Percentiles rank a stretch among this genome's conserved stretches.
phyloP scores from a whole-genome alignment of 2,113 vertebrate species.

The Indicator maculatus region DNA sequence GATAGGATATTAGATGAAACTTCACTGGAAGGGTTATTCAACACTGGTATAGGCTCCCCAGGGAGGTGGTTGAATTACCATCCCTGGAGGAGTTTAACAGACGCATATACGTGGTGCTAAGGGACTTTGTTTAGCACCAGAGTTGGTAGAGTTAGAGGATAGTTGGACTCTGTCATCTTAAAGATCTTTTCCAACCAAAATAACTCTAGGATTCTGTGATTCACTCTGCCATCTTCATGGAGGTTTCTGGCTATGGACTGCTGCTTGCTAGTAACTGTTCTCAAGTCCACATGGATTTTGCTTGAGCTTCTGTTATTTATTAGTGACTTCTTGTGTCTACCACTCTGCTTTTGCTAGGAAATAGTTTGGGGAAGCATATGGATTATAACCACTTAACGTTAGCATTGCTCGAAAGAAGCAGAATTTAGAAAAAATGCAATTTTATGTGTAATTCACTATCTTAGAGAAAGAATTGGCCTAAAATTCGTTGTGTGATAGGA shows the following conservation, averaged over 20 bases:
- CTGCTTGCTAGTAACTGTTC: background rate
- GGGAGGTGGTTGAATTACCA: no score
- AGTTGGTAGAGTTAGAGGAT: no score
- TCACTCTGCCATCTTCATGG: background rate
- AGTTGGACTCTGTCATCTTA: no score
- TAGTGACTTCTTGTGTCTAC: background rate
- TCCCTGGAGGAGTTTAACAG: no score
- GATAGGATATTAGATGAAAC: no score
- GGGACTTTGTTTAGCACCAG: no score
- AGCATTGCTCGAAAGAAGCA: background rate
- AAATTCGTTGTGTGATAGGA: background rate
- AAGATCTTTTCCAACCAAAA: no score
- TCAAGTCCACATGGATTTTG: background rate
- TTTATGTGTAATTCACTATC: background rate
- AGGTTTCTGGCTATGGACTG: background rate
- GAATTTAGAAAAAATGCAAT: no score
- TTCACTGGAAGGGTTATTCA: no score
- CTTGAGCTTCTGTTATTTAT: background rate
- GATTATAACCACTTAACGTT: background rate
- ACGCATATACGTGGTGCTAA: no score
- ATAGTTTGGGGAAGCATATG: background rate
- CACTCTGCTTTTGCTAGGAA: background rate
- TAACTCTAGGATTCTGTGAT: no score
- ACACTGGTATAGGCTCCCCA: no score
- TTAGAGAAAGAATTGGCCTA: background rate